A percentile compares a stretch with the other conserved stretches of the same genome.
These are phyloP conservation scores for Australoheros facetus DNA, from an alignment of 2,797 vertebrate species.

Conservation along the genomic window DNA sequence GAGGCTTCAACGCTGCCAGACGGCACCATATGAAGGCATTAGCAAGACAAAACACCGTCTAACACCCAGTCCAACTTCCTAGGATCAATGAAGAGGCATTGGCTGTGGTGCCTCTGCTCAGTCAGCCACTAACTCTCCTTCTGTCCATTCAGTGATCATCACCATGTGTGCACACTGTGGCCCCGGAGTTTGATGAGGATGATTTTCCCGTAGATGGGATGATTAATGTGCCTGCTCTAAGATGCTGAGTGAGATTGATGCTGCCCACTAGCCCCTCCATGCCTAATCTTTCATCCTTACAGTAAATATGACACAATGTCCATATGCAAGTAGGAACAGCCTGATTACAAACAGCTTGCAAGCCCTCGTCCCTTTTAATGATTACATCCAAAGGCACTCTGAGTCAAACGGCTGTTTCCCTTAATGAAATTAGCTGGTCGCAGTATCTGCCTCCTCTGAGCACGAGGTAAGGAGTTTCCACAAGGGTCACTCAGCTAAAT, in stretches of 20 bases:
- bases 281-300: constrained; percentile 82
- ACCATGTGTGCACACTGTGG: constrained; percentile 51
- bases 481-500: constrained; percentile 78
- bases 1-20: constrained; percentile 36
- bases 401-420: constrained; percentile 67
- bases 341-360: constrained; percentile 79
- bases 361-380: constrained; percentile 71
- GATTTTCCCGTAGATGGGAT: constrained; percentile 73
- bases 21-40: constrained; percentile 59
- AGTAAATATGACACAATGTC: constrained; percentile 81
- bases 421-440: constrained; percentile 75
- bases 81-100: constrained; percentile 73
- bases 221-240: constrained; percentile 76
- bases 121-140: constrained; percentile 75
- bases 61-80: constrained; percentile 55
- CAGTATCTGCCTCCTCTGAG: constrained; percentile 50
- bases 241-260: constrained; percentile 81
- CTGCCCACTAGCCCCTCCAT: constrained; percentile 64
- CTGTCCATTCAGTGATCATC: constrained; percentile 64
- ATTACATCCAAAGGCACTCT: constrained; percentile 72
- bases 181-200: constrained; percentile 64
- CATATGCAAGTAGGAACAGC: constrained; percentile 65
- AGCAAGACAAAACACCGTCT: constrained; percentile 51
- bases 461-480: constrained; percentile 57
- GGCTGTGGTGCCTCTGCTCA: constrained; percentile 63